phyloP scores from a whole-genome alignment of 1,140 invertebrate genomes.

The Lasaia peninsularis region DNA sequence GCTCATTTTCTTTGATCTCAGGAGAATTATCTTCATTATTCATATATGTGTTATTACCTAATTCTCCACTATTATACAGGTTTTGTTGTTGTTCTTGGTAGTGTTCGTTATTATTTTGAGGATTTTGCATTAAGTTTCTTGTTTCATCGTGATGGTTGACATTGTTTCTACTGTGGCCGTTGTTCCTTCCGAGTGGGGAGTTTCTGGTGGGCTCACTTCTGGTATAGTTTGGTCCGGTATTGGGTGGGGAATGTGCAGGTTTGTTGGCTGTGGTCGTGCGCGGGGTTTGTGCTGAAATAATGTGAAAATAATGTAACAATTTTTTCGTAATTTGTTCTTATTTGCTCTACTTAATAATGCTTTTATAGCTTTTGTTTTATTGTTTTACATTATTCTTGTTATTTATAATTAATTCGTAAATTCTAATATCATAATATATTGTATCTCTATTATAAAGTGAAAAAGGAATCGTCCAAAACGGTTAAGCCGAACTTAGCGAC shows the following conservation, averaged over 20 bases:
- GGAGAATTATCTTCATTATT: conserved; percentile 24
- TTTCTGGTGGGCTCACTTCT: conserved; percentile 58
- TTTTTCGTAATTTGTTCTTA: background rate
- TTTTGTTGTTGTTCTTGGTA: background rate
- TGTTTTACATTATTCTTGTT: no score
- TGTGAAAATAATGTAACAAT: background rate
- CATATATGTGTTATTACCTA: background rate
- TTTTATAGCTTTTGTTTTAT: no score
- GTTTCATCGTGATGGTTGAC: conserved; percentile 24
- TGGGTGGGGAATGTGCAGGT: conserved; percentile 47
- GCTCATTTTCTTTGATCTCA: conserved; percentile 14
- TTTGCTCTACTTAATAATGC: no score
- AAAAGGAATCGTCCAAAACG: no score
- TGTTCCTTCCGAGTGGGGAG: conserved; percentile 40
- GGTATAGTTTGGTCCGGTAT: conserved; percentile 59
- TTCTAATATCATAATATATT: no score
- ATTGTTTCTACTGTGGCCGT: conserved; percentile 25
- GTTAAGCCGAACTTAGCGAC: no score
- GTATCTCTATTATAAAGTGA: no score
- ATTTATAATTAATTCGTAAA: no score
- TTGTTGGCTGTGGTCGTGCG: conserved; percentile 48
- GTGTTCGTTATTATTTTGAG: conserved; percentile 8
- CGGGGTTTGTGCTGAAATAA: conserved; percentile 64
- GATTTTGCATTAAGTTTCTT: conserved; percentile 17
- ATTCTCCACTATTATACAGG: background rate